Evolutionary conservation across 2,888 invertebrate genomes (phyloP), one percentile per base, ranked within the genome.

Genomic region (Zhuqinia jingwanae): DNA sequence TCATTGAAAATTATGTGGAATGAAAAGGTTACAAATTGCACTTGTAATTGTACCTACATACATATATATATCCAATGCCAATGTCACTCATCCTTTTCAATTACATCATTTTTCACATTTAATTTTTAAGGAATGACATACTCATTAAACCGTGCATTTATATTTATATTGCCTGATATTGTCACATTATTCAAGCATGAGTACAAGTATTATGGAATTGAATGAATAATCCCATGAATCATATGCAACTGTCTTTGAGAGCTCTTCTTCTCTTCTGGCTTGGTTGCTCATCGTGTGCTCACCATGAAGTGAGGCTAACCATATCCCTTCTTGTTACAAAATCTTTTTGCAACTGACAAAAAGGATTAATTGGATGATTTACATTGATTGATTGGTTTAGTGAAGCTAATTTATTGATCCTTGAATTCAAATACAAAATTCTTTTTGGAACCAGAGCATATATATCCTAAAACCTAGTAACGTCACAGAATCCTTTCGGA

Each of bases 361-460:
- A 65, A 42, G 20, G 65, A 65, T 65, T 65, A 65, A 65, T 65
- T 65, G 65, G 17, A 42, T 42, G 42, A 65, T 65, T 65, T 65
- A 42, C 17, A 8, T 65, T 42, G 65, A 65, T 65, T 65, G 65
- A 65, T 65, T 65, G 65, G 42, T 36, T 42, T 36, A 65, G 36
- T 17, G 11, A 10, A n/a, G 65, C 20, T 65, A 65, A 65, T 36
- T 65, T 65, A 13, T 65, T 10, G 65, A 65, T 5, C 65, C 65
- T 65, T 65, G 65, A 42, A 63, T 13, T 56, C n/a, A n/a, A n/a
- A n/a, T n/a, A n/a, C n/a, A n/a, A n/a, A n/a, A n/a, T n/a, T n/a
- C n/a, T n/a, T n/a, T n/a, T n/a, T n/a, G n/a, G n/a, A n/a, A n/a
- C n/a, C n/a, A n/a, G n/a, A n/a, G n/a, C n/a, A n/a, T n/a, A n/a